Conservation (phyloP, 2,113 vertebrate genomes). For the Xenopus tropicalis region UCB_Xtro_10.0 CM004451.2:64006501-64007000, state of each 20-base stretch:
- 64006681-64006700: conserved; percentile 89
- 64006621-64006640: conserved; percentile 78
- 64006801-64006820: conserved; percentile 88
- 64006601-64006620: conserved; percentile 95
- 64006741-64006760: conserved; percentile 88
- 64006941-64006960: conserved; percentile 80
- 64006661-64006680: conserved; percentile 85
- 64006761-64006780: conserved; percentile 89
- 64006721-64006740: conserved; percentile 94
- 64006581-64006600: conserved; percentile 84
- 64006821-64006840: conserved; percentile 86
- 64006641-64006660: conserved; percentile 82
- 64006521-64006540: conserved; percentile 94
- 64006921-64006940: conserved; percentile 82
- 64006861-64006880: conserved; percentile 68
- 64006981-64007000: conserved; percentile 78
- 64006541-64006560: conserved; percentile 92
- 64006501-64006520: conserved; percentile 95
- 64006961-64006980: conserved; percentile 79
- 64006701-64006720: conserved; percentile 89
- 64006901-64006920: conserved; percentile 86
- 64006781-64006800: conserved; percentile 90
- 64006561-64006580: conserved; percentile 88
- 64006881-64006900: conserved; percentile 74
- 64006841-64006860: conserved; percentile 77